phyloP scores from a whole-genome alignment of 2,888 invertebrate genomes.

The Stomorhina lunata region DNA sequence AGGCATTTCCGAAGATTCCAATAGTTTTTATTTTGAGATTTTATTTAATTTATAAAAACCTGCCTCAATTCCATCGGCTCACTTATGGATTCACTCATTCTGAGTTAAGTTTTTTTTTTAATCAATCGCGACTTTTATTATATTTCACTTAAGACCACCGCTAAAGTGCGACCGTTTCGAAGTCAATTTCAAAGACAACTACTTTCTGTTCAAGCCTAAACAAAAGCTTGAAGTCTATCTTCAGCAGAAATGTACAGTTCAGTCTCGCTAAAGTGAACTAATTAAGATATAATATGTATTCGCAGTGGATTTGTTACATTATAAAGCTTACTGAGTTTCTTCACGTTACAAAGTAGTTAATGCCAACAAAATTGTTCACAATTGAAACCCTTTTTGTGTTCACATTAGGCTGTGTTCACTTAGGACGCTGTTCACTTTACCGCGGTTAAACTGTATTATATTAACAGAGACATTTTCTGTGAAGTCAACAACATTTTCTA shows the following conservation, averaged over 20 bases:
- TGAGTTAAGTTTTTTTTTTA: neutral
- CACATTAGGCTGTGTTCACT: too few species aligned
- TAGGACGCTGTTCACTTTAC: too few species aligned
- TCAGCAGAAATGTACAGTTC: constrained; percentile 38
- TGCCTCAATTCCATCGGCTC: constrained; percentile 66
- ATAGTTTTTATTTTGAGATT: too few species aligned
- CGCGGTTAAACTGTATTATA: constrained; percentile 54
- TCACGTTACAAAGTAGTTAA: too few species aligned
- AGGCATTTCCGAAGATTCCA: too few species aligned
- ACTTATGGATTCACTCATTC: constrained; percentile 47
- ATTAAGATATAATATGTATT: too few species aligned
- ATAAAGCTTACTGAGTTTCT: too few species aligned
- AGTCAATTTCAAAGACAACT: constrained; percentile 41
- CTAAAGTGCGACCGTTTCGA: constrained; percentile 28
- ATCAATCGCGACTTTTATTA: neutral
- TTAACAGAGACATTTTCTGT: constrained; percentile 9
- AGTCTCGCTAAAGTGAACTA: too few species aligned
- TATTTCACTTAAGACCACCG: neutral
- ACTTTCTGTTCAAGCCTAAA: constrained; percentile 17
- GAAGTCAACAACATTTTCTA: constrained; percentile 14
- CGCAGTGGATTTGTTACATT: too few species aligned
- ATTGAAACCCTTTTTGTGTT: too few species aligned
- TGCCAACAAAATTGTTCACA: too few species aligned
- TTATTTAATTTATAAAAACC: too few species aligned
- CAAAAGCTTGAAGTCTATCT: constrained; percentile 39